Evolutionary conservation across 2,888 invertebrate species (phyloP).

Genomic region (Geophilus truncorum): DNA sequence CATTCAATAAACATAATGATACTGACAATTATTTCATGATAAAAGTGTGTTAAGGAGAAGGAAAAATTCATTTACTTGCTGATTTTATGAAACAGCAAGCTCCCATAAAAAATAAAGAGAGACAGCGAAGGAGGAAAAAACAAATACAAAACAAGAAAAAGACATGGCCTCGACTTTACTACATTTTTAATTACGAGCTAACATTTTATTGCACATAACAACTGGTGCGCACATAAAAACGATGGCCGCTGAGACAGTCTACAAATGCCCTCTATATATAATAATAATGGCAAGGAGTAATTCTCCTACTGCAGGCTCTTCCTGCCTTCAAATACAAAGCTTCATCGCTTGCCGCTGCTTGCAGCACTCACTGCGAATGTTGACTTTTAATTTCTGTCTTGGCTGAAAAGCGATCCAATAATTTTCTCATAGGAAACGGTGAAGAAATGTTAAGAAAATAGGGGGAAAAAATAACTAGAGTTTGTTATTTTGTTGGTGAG

Average conservation of each 20-base stretch:
- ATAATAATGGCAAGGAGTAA: background rate
- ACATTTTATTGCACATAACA: slow-evolving; percentile 27
- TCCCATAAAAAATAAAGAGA: background rate
- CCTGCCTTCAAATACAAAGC: slow-evolving; percentile 22
- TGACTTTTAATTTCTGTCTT: slow-evolving; percentile 20
- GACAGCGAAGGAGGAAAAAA: background rate
- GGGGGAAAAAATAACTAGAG: background rate
- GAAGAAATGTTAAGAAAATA: background rate
- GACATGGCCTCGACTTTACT: background rate
- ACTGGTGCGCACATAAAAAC: slow-evolving; percentile 14
- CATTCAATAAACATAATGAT: background rate
- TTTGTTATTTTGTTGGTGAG: slow-evolving; percentile 8
- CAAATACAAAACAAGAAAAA: background rate
- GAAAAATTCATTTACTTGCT: background rate
- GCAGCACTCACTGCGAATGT: slow-evolving; percentile 18
- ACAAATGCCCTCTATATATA: slow-evolving; percentile 18
- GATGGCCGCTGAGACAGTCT: background rate
- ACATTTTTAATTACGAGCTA: slow-evolving; percentile 25
- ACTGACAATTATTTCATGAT: background rate
- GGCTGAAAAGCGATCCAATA: slow-evolving; percentile 13
- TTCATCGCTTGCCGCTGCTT: background rate
- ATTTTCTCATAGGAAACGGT: background rate
- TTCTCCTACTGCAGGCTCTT: background rate
- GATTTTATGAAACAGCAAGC: background rate
- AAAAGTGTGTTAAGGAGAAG: background rate